A percentile compares a stretch with the other conserved stretches of the same genome.
These are phyloP conservation scores for Venturia canescens DNA, from an alignment of 1,140 invertebrate species.

Conservation along the genomic window DNA sequence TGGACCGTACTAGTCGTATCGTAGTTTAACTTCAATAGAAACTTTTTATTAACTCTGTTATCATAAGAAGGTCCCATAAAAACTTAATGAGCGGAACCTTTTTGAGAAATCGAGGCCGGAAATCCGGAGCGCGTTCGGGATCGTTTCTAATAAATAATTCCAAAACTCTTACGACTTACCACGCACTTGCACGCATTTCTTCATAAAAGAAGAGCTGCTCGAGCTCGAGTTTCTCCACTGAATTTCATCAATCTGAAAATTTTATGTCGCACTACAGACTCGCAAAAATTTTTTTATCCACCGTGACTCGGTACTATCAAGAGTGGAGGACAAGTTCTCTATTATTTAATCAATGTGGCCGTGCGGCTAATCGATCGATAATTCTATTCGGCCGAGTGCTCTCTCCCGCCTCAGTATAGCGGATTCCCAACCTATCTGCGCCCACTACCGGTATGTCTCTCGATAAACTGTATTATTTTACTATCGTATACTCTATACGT, in stretches of 20 bases:
- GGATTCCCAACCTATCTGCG: constrained; percentile 21
- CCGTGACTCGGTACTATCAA: not conserved
- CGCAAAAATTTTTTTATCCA: too few species aligned
- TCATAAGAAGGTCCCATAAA: too few species aligned
- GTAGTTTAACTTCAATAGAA: too few species aligned
- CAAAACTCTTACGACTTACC: not conserved
- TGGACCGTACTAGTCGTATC: too few species aligned
- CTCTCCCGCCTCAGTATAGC: constrained; percentile 31
- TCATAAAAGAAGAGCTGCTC: not conserved
- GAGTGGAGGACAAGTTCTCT: not conserved
- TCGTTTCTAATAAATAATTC: constrained; percentile 21
- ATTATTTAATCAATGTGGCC: constrained; percentile 30
- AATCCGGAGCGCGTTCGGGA: constrained; percentile 37
- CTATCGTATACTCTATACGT: not conserved
- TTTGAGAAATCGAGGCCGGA: constrained; percentile 35
- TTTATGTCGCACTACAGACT: too few species aligned
- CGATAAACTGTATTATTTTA: not conserved
- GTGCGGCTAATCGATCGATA: constrained; percentile 52
- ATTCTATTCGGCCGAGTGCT: constrained; percentile 38
- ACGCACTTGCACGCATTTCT: not conserved
- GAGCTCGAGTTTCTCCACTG: too few species aligned
- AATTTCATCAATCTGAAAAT: too few species aligned
- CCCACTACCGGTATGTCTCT: constrained; percentile 24
- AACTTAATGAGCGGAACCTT: too few species aligned
- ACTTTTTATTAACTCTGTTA: too few species aligned